Percentiles rank a stretch among this genome's conserved stretches.
phyloP scores from a whole-genome alignment of 2,888 invertebrate genomes.

The Himalopsyche tibetana region DNA sequence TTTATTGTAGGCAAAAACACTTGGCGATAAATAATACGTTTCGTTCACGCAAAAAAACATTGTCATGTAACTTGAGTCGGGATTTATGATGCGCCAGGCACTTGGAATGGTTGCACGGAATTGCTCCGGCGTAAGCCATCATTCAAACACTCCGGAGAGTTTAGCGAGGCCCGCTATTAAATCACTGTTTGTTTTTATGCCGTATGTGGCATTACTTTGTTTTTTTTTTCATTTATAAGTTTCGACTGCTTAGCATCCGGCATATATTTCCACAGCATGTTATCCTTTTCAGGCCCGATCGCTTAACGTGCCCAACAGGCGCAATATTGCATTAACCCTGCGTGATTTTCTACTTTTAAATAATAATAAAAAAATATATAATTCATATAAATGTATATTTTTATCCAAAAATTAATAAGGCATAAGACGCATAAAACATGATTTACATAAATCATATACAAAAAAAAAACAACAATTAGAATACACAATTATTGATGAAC shows the following conservation, averaged over 20 bases:
- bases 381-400: too few species aligned
- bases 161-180: conserved; percentile 39
- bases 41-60: conserved; percentile 41
- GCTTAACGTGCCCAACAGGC: neutral
- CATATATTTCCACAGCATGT: neutral
- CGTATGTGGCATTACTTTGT: conserved; percentile 17
- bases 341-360: too few species aligned
- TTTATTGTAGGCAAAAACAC: conserved; percentile 45
- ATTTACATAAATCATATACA: too few species aligned
- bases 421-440: too few species aligned
- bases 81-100: conserved; percentile 51
- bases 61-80: conserved; percentile 52
- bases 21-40: conserved; percentile 41
- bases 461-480: too few species aligned
- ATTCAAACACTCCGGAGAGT: conserved; percentile 50
- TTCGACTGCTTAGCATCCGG: conserved; percentile 39
- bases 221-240: conserved; percentile 39
- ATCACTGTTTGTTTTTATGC: conserved; percentile 47
- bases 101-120: conserved; percentile 52
- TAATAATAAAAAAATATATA: too few species aligned
- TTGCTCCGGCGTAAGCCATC: conserved; percentile 47
- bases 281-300: neutral
- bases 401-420: too few species aligned
- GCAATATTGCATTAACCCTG: too few species aligned
- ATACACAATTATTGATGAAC: too few species aligned